Conservation (phyloP, 2,113 vertebrate species). For the Chloroceryle aenea region DNA sequence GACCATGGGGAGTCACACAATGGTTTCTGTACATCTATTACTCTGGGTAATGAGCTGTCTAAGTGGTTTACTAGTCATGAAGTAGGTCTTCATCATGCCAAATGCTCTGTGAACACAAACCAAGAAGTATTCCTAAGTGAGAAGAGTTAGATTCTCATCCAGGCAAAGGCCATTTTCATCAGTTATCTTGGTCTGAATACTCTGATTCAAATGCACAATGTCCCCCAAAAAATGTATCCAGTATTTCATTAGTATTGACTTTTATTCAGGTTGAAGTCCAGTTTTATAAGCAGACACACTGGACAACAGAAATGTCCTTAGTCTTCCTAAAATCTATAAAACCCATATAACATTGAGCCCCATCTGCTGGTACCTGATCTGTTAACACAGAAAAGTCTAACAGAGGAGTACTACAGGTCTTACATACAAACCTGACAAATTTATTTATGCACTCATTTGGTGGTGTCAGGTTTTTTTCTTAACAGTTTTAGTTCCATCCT, state of each 20-base stretch:
- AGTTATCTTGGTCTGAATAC: not conserved
- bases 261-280: not conserved
- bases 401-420: not conserved
- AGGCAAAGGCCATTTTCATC: not conserved
- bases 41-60: not conserved
- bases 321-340: not conserved
- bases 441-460: not conserved
- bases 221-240: not conserved
- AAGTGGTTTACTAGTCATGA: not conserved
- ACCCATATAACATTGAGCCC: not conserved
- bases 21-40: not conserved
- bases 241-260: not conserved
- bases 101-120: not conserved
- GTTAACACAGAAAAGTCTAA: not conserved
- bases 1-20: not conserved
- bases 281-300: not conserved
- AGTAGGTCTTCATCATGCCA: not conserved
- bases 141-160: not conserved
- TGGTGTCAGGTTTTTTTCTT: not conserved
- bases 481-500: not conserved
- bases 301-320: not conserved
- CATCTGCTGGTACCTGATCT: not conserved
- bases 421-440: not conserved
- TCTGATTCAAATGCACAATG: not conserved
- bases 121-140: not conserved